Evolutionary conservation across 64 coral and sea anemone genomes (phyloP), one percentile per base, ranked within the genome.

Genomic region (Actinia equina): DNA sequence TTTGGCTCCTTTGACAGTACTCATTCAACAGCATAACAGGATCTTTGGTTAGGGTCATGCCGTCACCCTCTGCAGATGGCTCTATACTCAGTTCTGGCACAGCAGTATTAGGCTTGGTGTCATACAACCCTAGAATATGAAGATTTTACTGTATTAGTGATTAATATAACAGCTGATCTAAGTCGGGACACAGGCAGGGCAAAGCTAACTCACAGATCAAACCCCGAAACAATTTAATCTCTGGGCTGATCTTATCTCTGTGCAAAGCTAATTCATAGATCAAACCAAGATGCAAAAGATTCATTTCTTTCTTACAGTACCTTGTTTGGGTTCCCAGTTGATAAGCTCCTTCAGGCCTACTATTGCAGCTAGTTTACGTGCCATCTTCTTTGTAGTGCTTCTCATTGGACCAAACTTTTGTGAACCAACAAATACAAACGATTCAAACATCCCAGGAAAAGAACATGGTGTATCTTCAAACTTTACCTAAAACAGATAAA

Each of bases 11-110:
- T 65, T 95, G 94, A 30, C 94, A 95, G 59, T 87, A 92, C 69
- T 95, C 94, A 90, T 95, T 95, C 14, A 95, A 25, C 18, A 89
- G 69, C 87, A 90, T 92, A 19, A 95, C 59, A 22, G 94, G 94
- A 80, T 95, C 90, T 37, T 89, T 95, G 15, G 41, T 83, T 5
- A 88, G 69, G 9, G 86, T 45, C 77, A 74, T 78, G 65, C 44
- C 83, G 18, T 84, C 43, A 52, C 43, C 27, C 17, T 49, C 49
- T 49, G 42, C 78, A 22, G 42, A 44, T n/a, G 62, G 19, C 25
- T 74, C 27, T 20, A 52, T 3, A 10, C 8, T 22, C 17, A 46
- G 11, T 18, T 81, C 78, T 74, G 25, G 25, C 25, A 41, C n/a
- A 41, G n/a, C 62, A 22, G 17, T 3, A 41, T 74, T 74, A 65